Evolutionary conservation across 2,113 vertebrate species (phyloP), one percentile per base, ranked within the genome.

Genomic region (Jacana jacana): DNA sequence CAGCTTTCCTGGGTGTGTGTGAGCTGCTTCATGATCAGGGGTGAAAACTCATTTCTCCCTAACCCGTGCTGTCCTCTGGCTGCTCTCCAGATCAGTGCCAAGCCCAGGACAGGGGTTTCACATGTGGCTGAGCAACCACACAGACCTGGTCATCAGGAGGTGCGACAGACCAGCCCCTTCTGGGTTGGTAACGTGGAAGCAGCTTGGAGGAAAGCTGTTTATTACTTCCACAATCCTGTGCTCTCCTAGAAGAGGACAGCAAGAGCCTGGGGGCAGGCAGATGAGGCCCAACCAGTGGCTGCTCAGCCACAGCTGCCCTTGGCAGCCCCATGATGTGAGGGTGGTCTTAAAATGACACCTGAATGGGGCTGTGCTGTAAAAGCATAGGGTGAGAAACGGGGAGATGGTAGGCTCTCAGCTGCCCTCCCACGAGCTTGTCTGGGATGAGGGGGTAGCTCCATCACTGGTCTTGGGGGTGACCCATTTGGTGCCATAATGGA

Each of bases 121-220:
- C 57, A 44, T 10, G 27, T n/a, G 20, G 18, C 12, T 61, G 27
- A 81, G 42, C 31, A 77, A 18, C 46, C n/a, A 33, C 2, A 3
- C 17, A 31, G 60, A 40, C 15, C 65, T 42, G 65, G 4, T 15
- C 68, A 25, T 0, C 4, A n/a, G 19, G 25, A 6, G 0, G 1
- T 31, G 23, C 0, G 0, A 57, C 46, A 39, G 55, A 20, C 0
- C 0, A 28, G 37, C 46, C 51, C 20, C 4, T 46, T 39, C 58
- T 69, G 54, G 11, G 39, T 11, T 54, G 24, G 80, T 68, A 79
- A 40, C 3, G 0, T 42, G 48, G 68, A 13, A 33, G 19, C 12
- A 23, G 66, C 68, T 54, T 33, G 63, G 24, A 76, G 81, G 25
- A 31, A 89, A 77, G 17, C 13, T 55, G 18, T n/a, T 48, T 10